Evolutionary conservation across 1,140 invertebrate species (phyloP).

Genomic region (Diprion similis): DNA sequence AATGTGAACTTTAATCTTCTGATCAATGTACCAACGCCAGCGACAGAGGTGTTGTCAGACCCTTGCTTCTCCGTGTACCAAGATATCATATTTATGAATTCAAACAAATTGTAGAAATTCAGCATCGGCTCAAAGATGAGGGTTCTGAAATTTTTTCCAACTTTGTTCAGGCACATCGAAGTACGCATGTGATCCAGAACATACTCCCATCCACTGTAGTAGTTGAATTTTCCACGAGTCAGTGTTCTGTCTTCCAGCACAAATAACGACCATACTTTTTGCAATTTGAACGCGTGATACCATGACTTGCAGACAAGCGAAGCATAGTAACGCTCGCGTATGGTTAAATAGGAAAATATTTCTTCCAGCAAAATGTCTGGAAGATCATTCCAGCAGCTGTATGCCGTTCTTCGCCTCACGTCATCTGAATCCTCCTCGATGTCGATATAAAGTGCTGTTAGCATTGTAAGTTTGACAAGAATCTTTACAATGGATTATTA

Average conservation of each 20-base stretch:
- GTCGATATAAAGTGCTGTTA: slow-evolving; percentile 68
- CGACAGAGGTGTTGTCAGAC: slow-evolving; percentile 43
- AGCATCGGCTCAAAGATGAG: slow-evolving; percentile 77
- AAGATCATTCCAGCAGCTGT: slow-evolving; percentile 72
- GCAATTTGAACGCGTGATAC: slow-evolving; percentile 78
- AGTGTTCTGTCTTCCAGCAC: slow-evolving; percentile 75
- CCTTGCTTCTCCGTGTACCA: slow-evolving; percentile 70
- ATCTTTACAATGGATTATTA: slow-evolving; percentile 1
- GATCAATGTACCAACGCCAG: slow-evolving; percentile 67
- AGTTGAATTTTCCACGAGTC: slow-evolving; percentile 79
- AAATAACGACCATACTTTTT: slow-evolving; percentile 78
- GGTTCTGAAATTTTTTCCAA: slow-evolving; percentile 72
- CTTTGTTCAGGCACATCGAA: slow-evolving; percentile 73
- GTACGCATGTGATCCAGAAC: slow-evolving; percentile 79
- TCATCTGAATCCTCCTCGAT: slow-evolving; percentile 61
- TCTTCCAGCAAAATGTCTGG: slow-evolving; percentile 81
- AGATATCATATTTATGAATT: slow-evolving; percentile 83
- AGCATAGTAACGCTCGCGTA: slow-evolving; percentile 75
- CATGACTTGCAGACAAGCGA: slow-evolving; percentile 76
- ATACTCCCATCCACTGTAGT: slow-evolving; percentile 84
- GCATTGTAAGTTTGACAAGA: slow-evolving; percentile 23
- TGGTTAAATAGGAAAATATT: slow-evolving; percentile 75
- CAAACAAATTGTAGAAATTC: slow-evolving; percentile 85
- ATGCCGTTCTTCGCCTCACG: slow-evolving; percentile 50
- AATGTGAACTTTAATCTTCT: slow-evolving; percentile 77